Evolutionary conservation across 2,888 invertebrate species (phyloP), one percentile per base, ranked within the genome.

Genomic region (Heliothis peltigera): DNA sequence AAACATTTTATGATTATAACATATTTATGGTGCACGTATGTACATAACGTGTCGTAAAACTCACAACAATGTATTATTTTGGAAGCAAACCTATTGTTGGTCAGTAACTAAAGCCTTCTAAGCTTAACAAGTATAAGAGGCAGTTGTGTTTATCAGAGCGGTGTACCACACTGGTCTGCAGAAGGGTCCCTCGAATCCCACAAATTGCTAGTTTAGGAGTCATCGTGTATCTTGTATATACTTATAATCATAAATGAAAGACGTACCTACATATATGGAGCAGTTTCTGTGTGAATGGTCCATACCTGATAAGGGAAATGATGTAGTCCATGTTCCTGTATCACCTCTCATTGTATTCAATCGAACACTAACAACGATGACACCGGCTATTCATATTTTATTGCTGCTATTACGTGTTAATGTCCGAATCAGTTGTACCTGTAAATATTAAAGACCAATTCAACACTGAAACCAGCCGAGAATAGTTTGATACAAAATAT

Each of bases 141-240:
- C 54, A 35, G 54, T 64, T 69, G 64, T 64, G 68, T 75, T 81
- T 80, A 81, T 80, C 77, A 74, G 69, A 22, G 48, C 48, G 44
- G 28, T 70, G 62, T 68, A 74, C 64, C 51, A 25, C 52, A 35
- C 47, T 39, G 56, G 58, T 58, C 56, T 57, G 59, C 61, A 18
- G 35, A 54, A 58, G 47, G 60, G 70, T 54, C 64, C 51, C 28
- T 63, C 49, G 60, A 71, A 69, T 52, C 67, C 58, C 56, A 56
- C 44, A 67, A 74, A 81, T 72, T 55, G 65, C 54, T 79, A 76
- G 70, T 71, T 81, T 68, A 70, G 49, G 51, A 47, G 58, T 42
- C 51, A 54, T 49, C 32, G 46, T 43, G 63, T 39, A 42, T 21
- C 61, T 44, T 60, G n/a, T 39, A 39, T 54, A 67, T 28, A 57